A percentile compares a stretch with the other conserved stretches of the same genome.
These are phyloP conservation scores for Argopecten irradians DNA, from an alignment of 1,140 invertebrate genomes.

Conservation along the genomic window DNA sequence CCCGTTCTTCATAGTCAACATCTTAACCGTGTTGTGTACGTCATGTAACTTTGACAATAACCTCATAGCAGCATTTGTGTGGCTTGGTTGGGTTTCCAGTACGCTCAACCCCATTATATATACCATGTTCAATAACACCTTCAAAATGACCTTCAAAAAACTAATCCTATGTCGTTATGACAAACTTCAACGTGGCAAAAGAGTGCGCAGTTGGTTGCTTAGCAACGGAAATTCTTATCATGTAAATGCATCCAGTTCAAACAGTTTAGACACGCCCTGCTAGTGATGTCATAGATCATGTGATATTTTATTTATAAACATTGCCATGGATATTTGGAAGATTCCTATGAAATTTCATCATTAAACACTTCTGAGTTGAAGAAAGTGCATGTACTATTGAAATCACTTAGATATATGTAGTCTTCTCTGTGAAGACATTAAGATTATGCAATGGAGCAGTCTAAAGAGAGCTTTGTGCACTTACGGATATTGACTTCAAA, in stretches of 20 bases:
- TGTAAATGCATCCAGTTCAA: conserved; percentile 34
- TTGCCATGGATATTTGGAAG: not conserved
- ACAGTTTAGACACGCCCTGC: conserved; percentile 51
- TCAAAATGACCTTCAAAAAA: conserved; percentile 75
- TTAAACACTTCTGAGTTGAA: not conserved
- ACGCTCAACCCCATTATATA: conserved; percentile 78
- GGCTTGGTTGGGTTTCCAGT: conserved; percentile 77
- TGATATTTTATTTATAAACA: conserved; percentile 28
- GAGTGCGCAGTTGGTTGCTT: conserved; percentile 46
- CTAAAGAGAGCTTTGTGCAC: not conserved
- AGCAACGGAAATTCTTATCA: conserved; percentile 42
- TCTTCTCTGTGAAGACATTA: not conserved
- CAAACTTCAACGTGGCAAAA: conserved; percentile 57
- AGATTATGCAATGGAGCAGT: not conserved
- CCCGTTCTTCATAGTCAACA: conserved; percentile 76
- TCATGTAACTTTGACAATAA: conserved; percentile 75
- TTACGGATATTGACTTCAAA: not conserved
- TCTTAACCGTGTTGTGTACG: conserved; percentile 77
- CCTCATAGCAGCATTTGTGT: conserved; percentile 72
- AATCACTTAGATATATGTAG: not conserved
- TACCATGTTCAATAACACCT: conserved; percentile 77
- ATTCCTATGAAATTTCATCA: not conserved
- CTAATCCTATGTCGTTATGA: conserved; percentile 70
- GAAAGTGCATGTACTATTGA: too few relatives aligned
- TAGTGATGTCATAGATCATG: conserved; percentile 10